Evolutionary conservation across 2,113 vertebrate genomes (phyloP).

Genomic region (Coryphaenoides rupestris): DNA sequence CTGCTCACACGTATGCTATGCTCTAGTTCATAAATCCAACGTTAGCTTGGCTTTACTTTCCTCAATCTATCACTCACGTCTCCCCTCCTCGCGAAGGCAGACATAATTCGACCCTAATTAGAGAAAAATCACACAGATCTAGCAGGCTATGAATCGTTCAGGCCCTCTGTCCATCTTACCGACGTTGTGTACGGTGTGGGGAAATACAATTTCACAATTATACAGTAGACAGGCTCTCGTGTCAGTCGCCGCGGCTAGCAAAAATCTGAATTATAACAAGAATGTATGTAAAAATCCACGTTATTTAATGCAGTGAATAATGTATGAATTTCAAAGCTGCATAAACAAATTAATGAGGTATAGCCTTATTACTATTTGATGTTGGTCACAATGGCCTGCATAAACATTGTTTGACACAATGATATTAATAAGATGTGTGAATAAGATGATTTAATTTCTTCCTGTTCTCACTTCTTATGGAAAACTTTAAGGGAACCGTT

Average conservation of each 20-base stretch:
- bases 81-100: conserved; percentile 19
- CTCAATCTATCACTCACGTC: conserved; percentile 46
- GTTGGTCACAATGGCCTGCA: neutral
- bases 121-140: conserved; percentile 29
- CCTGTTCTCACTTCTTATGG: too few species aligned
- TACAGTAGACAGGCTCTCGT: too few species aligned
- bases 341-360: neutral
- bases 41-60: conserved; percentile 44
- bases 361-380: neutral
- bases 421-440: neutral
- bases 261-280: too few species aligned
- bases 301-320: neutral
- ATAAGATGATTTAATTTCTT: neutral
- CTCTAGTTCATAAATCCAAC: conserved; percentile 49
- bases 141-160: neutral
- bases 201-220: too few species aligned
- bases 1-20: conserved; percentile 2
- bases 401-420: neutral
- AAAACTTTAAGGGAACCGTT: too few species aligned
- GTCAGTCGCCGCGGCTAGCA: too few species aligned
- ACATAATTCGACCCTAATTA: conserved; percentile 13
- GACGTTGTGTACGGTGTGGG: too few species aligned
- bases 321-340: neutral
- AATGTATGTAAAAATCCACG: neutral
- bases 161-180: too few species aligned